These are phyloP conservation scores for Scelioninae gen. 2 DNA, from an alignment of 2,888 invertebrate genomes.

Conservation along the genomic window DNA sequence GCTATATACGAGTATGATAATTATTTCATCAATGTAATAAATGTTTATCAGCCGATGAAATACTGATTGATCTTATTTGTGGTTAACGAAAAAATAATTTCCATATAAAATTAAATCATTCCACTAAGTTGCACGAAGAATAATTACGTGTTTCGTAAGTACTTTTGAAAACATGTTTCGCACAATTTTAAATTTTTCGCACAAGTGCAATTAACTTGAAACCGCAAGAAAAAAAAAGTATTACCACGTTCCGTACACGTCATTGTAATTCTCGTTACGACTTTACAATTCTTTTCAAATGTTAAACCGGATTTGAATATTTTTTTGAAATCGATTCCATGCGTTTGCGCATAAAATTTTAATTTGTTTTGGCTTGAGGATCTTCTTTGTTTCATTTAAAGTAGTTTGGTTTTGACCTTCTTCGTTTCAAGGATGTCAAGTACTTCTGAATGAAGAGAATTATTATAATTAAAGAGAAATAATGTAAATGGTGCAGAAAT, in stretches of 20 bases:
- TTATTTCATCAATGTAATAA: background rate
- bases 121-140: background rate
- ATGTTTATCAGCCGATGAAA: background rate
- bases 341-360: background rate
- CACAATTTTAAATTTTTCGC: background rate
- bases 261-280: background rate
- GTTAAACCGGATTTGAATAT: slow-evolving; percentile 29
- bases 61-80: background rate
- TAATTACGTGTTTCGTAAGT: background rate
- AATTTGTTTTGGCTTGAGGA: slow-evolving; percentile 19
- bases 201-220: background rate
- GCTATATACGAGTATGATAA: too few species aligned
- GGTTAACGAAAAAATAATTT: background rate
- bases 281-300: slow-evolving; percentile 4
- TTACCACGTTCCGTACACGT: slow-evolving; percentile 3
- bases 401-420: slow-evolving; percentile 45
- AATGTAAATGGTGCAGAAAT: slow-evolving; percentile 11
- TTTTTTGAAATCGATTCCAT: slow-evolving; percentile 6
- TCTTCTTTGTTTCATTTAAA: slow-evolving; percentile 41
- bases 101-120: background rate
- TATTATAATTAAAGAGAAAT: slow-evolving; percentile 9
- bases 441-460: slow-evolving; percentile 30
- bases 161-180: background rate
- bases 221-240: background rate
- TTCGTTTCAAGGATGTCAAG: slow-evolving; percentile 52